These are phyloP conservation scores for Zaprionus taronus DNA, from an alignment of 1,140 invertebrate species.

Conservation along the genomic window DNA sequence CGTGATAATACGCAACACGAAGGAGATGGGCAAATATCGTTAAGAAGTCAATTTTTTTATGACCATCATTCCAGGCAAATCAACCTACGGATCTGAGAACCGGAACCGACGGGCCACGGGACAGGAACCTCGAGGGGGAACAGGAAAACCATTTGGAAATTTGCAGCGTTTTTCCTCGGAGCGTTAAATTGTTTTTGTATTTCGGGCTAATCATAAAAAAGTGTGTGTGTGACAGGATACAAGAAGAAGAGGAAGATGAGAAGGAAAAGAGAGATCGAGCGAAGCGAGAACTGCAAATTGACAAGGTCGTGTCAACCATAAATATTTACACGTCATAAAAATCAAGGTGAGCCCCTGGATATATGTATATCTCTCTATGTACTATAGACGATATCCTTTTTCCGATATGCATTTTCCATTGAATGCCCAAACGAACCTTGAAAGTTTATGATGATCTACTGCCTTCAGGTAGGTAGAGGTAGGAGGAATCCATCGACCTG, in stretches of 20 bases:
- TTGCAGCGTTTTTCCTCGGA: conserved; percentile 56
- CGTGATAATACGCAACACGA: conserved; percentile 53
- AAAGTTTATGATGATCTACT: conserved; percentile 56
- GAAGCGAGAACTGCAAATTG: conserved; percentile 27
- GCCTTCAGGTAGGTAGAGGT: not conserved
- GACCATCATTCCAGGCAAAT: conserved; percentile 42
- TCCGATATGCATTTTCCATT: conserved; percentile 77
- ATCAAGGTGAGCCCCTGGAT: conserved; percentile 66
- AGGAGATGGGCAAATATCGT: conserved; percentile 44
- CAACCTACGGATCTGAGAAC: conserved; percentile 42
- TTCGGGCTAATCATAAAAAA: conserved; percentile 76
- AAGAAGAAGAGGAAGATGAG: not conserved
- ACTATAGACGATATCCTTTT: conserved; percentile 54
- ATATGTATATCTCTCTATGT: not conserved
- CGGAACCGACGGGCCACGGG: conserved; percentile 47
- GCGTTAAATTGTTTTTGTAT: conserved; percentile 38
- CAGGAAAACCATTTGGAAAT: conserved; percentile 71
- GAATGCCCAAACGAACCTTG: conserved; percentile 61
- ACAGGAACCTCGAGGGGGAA: conserved; percentile 11
- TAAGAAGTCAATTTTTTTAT: conserved; percentile 82
- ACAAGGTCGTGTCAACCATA: conserved; percentile 79
- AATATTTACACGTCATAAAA: conserved; percentile 81
- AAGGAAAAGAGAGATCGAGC: conserved; percentile 2
- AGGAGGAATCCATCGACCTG: not conserved
- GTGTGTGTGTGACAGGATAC: conserved; percentile 46